Conservation (phyloP, 2,797 vertebrate genomes). For the Neoniphon sammara region DNA sequence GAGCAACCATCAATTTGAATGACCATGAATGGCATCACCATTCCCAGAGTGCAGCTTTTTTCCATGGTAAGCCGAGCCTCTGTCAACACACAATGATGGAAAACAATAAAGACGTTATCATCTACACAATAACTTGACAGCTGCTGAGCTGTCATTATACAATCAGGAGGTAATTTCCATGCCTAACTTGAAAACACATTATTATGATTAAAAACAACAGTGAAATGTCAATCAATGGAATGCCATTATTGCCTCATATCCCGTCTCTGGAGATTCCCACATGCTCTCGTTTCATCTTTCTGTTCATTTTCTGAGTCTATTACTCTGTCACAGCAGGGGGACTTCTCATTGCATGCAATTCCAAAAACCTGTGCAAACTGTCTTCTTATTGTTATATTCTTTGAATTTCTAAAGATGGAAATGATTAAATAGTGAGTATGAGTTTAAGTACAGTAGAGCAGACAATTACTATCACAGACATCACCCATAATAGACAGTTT, state of each 20-base stretch:
- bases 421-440: background rate
- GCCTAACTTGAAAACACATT: constrained; percentile 78
- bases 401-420: background rate
- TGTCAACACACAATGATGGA: constrained; percentile 76
- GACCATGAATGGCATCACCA: constrained; percentile 53
- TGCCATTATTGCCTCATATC: constrained; percentile 71
- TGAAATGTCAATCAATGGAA: constrained; percentile 79
- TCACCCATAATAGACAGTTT: background rate
- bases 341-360: constrained; percentile 20
- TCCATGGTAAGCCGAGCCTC: constrained; percentile 62
- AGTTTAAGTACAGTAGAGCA: background rate
- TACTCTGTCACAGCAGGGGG: constrained; percentile 46
- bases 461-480: background rate
- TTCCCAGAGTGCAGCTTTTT: constrained; percentile 57
- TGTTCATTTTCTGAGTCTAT: constrained; percentile 61
- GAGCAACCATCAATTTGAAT: constrained; percentile 52
- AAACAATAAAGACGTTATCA: constrained; percentile 81
- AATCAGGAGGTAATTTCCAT: constrained; percentile 79
- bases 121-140: constrained; percentile 71
- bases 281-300: constrained; percentile 51
- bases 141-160: constrained; percentile 78
- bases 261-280: constrained; percentile 54
- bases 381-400: constrained; percentile 28
- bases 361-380: constrained; percentile 12
- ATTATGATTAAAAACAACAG: constrained; percentile 80